Conservation (phyloP, 2,797 vertebrate genomes). For the Anguilla megastoma region DNA sequence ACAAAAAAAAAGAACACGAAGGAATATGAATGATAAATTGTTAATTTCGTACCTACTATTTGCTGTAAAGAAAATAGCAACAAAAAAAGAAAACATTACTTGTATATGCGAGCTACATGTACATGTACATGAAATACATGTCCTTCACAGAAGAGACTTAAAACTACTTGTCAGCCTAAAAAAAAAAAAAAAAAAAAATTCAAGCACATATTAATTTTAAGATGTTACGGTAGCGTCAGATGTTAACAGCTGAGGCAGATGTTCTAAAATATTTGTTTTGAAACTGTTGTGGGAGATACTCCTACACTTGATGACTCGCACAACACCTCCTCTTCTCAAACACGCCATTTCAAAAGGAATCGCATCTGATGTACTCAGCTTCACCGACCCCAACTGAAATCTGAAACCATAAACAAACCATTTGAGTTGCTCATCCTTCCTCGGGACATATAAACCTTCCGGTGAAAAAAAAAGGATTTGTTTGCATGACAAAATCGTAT, state of each 20-base stretch:
- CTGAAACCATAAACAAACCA: background rate
- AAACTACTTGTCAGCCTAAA: background rate
- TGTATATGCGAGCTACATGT: background rate
- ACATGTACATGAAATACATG: background rate
- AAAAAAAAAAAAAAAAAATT: background rate
- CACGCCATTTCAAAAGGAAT: background rate
- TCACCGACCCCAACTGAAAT: background rate
- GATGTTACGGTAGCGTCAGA: background rate
- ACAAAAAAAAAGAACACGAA: background rate
- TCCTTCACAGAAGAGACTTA: background rate
- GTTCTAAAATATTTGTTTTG: slow-evolving; percentile 18
- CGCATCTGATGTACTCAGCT: background rate
- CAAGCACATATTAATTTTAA: background rate
- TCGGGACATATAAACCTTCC: background rate
- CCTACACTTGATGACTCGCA: background rate
- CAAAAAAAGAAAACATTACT: background rate
- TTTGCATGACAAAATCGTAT: background rate
- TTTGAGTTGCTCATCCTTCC: background rate
- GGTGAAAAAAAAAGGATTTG: background rate
- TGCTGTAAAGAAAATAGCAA: background rate
- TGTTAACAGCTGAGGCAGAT: background rate
- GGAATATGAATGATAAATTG: background rate
- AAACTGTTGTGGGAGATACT: background rate
- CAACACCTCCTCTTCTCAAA: background rate
- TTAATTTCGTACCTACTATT: no score